Evolutionary conservation across 2,113 vertebrate species (phyloP).

Genomic region (Lophius piscatorius): DNA sequence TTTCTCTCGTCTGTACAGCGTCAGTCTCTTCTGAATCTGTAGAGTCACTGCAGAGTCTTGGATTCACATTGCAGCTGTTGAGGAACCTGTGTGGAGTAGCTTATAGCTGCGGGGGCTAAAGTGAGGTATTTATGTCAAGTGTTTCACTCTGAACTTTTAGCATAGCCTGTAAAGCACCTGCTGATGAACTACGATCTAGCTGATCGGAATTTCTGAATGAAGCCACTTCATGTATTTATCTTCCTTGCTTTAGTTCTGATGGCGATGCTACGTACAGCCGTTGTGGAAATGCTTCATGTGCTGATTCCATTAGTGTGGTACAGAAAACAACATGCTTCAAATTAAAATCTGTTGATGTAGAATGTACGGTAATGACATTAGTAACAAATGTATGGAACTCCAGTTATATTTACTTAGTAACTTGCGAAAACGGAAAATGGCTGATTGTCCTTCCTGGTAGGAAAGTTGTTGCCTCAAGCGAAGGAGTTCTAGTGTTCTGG

Average conservation of each 20-base stretch:
- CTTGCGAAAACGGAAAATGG: too few relatives aligned
- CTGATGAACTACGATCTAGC: constrained; percentile 17
- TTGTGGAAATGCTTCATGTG: constrained; percentile 45
- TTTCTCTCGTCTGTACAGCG: not conserved
- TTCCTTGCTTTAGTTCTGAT: constrained; percentile 1
- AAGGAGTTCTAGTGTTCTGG: too few relatives aligned
- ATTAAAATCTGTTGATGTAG: constrained; percentile 25
- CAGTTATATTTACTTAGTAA: too few relatives aligned
- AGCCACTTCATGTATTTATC: constrained; percentile 19
- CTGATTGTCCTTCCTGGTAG: too few relatives aligned
- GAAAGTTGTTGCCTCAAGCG: too few relatives aligned
- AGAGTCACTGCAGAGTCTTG: not conserved
- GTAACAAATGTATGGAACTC: too few relatives aligned
- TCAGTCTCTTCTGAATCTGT: constrained; percentile 15
- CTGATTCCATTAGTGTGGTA: not conserved
- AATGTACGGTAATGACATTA: too few relatives aligned
- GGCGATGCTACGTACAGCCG: constrained; percentile 21
- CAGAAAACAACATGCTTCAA: constrained; percentile 58
- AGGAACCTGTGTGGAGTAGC: constrained; percentile 46
- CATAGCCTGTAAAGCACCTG: constrained; percentile 54
- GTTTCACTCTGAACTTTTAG: constrained; percentile 47
- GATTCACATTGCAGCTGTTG: constrained; percentile 63
- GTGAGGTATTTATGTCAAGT: constrained; percentile 65
- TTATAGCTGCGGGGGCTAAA: constrained; percentile 40
- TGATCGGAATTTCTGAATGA: constrained; percentile 16